These are phyloP conservation scores for Drosophila kohkoa DNA, from an alignment of 1,140 invertebrate species.

Conservation along the genomic window DNA sequence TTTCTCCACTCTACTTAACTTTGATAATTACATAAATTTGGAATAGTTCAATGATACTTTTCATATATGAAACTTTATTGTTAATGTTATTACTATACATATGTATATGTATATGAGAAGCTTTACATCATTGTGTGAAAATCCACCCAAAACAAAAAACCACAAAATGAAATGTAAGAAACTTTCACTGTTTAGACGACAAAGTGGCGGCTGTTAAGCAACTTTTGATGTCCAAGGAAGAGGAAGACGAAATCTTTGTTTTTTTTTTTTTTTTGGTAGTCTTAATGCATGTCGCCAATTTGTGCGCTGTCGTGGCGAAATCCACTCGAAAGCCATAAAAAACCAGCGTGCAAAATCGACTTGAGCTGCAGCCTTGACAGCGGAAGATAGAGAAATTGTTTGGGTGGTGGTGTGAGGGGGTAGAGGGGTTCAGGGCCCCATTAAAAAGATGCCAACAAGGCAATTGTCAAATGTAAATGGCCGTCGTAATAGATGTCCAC, in stretches of 20 bases:
- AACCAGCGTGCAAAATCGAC: constrained; percentile 52
- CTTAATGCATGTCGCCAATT: constrained; percentile 51
- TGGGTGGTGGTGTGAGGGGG: not conserved
- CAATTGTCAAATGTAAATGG: constrained; percentile 82
- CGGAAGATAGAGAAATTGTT: not conserved
- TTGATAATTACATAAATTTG: no score
- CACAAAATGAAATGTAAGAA: not conserved
- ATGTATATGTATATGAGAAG: no score
- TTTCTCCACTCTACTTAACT: no score
- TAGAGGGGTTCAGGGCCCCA: constrained; percentile 16
- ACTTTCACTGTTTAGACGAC: constrained; percentile 6
- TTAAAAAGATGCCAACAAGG: constrained; percentile 79
- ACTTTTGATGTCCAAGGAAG: constrained; percentile 7
- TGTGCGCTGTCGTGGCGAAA: constrained; percentile 49
- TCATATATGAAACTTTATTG: no score
- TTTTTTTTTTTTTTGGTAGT: constrained; percentile 2
- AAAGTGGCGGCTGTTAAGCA: constrained; percentile 2
- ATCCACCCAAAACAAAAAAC: not conserved
- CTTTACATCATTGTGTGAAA: no score
- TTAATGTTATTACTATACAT: no score
- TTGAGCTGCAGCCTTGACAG: constrained; percentile 41
- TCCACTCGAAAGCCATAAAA: constrained; percentile 68
- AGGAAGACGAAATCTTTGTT: not conserved
- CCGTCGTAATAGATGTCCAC: constrained; percentile 74
- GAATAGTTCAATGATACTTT: no score